Base-by-base conservation (phyloP, 1,140 invertebrate species). In the Telenomus remus region DNA sequence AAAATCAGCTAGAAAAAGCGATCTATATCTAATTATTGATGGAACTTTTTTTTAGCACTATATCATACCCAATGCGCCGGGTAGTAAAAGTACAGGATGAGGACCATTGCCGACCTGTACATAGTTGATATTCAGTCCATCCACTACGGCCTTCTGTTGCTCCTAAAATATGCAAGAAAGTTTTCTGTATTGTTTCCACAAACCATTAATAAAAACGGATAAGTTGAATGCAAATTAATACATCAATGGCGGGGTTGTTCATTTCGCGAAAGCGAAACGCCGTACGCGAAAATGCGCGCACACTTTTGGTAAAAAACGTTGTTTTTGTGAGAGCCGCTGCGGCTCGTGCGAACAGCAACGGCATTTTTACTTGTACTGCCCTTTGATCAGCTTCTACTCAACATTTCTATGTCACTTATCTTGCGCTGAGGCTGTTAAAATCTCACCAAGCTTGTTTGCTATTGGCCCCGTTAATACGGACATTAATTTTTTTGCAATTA, bases 71-170 rank as follows among this genome's bases (percentile, higher is more conserved):
- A 96, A 81, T 0, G 93, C 92, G 50, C 95, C 95, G 4, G 95
- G 95, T 78, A 95, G 88, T 39, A 94, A 89, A 1, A 97, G 81
- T 0, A 96, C 76, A 54, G 90, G 89, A 79, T 93, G 91, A 0
- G 90, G 71, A 4, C 95, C 95, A 76, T 80, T 88, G 6, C 95
- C 95, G 48, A 91, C 89, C 84, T 91, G 91, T 5, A 94, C 87
- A 87, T 94, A 95, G 84, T 95, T 95, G 19, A 93, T 90, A 55
- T 91, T 85, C 16, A 85, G 74, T 9, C 90, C 89, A 59, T 90
- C 88, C 0, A 94, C 90, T 69, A 90, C 88, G 9, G 92, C 82
- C 84, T 90, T 92, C 10, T 85, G 77, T 74, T 91, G 89, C 72
- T 87, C 70, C 50, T 63, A 39, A 64, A 68, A 65, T 53, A 4